phyloP scores from a whole-genome alignment of 1,140 invertebrate species.

The Diachasma alloeum region DNA sequence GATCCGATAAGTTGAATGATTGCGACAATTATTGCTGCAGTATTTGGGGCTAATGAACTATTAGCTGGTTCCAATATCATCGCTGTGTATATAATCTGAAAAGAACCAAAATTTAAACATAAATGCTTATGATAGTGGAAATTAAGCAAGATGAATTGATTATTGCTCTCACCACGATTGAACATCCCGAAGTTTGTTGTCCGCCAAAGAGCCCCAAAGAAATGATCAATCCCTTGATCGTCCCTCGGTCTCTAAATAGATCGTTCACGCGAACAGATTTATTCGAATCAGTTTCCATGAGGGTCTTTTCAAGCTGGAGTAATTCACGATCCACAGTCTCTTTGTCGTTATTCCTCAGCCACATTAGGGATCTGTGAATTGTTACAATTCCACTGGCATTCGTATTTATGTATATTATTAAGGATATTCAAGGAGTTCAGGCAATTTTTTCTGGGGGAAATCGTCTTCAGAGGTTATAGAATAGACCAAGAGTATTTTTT shows the following conservation, averaged over 20 bases:
- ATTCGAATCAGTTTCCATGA: constrained; percentile 37
- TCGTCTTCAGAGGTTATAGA: no score
- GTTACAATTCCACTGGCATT: no score
- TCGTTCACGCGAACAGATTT: constrained; percentile 38
- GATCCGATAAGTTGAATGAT: constrained; percentile 61
- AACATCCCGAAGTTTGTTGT: constrained; percentile 59
- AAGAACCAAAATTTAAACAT: constrained; percentile 30
- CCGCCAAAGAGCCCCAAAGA: constrained; percentile 57
- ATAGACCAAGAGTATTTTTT: no score
- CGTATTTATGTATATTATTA: no score
- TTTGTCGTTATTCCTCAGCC: constrained; percentile 64
- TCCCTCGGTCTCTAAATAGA: constrained; percentile 49
- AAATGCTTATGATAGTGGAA: neutral
- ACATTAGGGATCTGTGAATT: constrained; percentile 58
- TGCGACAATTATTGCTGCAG: constrained; percentile 65
- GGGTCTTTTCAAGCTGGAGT: constrained; percentile 41
- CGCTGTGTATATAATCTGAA: constrained; percentile 64
- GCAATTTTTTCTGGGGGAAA: no score
- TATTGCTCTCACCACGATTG: constrained; percentile 47
- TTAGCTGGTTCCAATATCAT: constrained; percentile 67
- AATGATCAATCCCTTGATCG: constrained; percentile 59
- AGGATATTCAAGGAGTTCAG: no score
- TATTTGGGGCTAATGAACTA: constrained; percentile 58
- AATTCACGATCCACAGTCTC: constrained; percentile 49
- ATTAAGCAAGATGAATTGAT: neutral